These are phyloP conservation scores for Drosophila kokeensis DNA, from an alignment of 2,888 invertebrate species.

Conservation along the genomic window DNA sequence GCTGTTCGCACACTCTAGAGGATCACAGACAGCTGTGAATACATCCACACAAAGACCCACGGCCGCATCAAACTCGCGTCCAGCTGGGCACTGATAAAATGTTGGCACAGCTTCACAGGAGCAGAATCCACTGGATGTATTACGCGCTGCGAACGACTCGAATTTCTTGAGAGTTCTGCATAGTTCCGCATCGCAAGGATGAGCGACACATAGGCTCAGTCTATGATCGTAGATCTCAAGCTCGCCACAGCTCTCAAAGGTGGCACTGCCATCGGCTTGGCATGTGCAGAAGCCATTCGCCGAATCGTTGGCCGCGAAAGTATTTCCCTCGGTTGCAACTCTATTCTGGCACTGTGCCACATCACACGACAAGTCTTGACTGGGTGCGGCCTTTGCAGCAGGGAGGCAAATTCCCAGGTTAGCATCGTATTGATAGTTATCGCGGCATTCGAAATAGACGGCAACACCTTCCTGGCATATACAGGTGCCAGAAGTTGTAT, in stretches of 20 bases:
- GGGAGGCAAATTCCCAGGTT: background rate
- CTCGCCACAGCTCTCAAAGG: slow-evolving; percentile 18
- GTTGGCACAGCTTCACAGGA: slow-evolving; percentile 39
- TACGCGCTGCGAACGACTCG: slow-evolving; percentile 49
- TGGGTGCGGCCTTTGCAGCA: fast-evolving
- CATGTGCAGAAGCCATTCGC: slow-evolving; percentile 36
- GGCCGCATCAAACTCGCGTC: slow-evolving; percentile 19
- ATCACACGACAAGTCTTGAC: slow-evolving; percentile 33
- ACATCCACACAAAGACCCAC: slow-evolving; percentile 36
- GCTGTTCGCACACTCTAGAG: slow-evolving; percentile 30
- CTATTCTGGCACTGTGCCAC: slow-evolving; percentile 22
- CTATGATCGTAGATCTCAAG: slow-evolving; percentile 32
- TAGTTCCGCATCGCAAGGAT: slow-evolving; percentile 41
- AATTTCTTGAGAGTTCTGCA: slow-evolving; percentile 31
- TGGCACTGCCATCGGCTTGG: slow-evolving; percentile 20
- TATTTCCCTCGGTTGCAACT: background rate
- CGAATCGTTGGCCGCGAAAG: slow-evolving; percentile 25
- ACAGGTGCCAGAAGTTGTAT: slow-evolving; percentile 48
- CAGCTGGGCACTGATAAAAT: slow-evolving; percentile 36
- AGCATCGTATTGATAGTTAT: slow-evolving; percentile 9
- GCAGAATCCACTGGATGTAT: slow-evolving; percentile 55
- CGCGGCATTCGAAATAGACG: slow-evolving; percentile 28
- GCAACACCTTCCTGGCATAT: slow-evolving; percentile 31
- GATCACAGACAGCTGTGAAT: slow-evolving; percentile 42
- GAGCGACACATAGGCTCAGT: slow-evolving; percentile 24